These are phyloP conservation scores for Dusona sp. DNA, from an alignment of 2,888 invertebrate species.

Conservation along the genomic window DNA sequence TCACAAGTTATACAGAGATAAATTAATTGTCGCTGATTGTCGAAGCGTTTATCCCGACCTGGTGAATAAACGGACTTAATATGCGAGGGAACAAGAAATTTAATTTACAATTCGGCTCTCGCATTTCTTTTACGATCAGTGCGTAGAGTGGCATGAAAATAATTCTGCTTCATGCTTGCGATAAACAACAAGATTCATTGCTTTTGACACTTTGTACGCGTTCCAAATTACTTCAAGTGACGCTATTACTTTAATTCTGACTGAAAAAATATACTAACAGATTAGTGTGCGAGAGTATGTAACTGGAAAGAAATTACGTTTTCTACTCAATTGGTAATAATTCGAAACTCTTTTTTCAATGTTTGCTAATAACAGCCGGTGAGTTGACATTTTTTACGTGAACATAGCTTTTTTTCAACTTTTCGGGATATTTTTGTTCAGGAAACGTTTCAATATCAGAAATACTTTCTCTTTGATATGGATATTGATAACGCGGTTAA, in stretches of 20 bases:
- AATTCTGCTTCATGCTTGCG: neutral
- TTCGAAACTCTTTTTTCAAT: neutral
- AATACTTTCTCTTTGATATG: neutral
- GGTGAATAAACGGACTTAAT: conserved; percentile 27
- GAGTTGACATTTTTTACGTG: neutral
- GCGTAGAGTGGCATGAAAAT: neutral
- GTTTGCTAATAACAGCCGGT: neutral
- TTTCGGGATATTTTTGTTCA: neutral
- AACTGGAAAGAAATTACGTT: neutral
- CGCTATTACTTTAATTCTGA: neutral
- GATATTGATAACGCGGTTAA: neutral
- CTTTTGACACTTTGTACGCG: neutral
- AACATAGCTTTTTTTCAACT: neutral
- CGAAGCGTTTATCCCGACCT: conserved; percentile 36
- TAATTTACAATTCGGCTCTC: neutral
- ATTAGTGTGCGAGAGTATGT: neutral
- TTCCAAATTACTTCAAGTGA: neutral
- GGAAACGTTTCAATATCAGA: neutral
- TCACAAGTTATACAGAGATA: conserved; percentile 12
- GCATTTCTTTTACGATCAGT: neutral
- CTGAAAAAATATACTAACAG: neutral
- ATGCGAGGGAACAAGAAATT: conserved; percentile 10
- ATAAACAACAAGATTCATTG: neutral
- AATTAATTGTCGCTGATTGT: conserved; percentile 62
- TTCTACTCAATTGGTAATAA: too few species aligned